phyloP scores from a whole-genome alignment of 1,140 invertebrate genomes.

The Chrysopa pallens region DNA sequence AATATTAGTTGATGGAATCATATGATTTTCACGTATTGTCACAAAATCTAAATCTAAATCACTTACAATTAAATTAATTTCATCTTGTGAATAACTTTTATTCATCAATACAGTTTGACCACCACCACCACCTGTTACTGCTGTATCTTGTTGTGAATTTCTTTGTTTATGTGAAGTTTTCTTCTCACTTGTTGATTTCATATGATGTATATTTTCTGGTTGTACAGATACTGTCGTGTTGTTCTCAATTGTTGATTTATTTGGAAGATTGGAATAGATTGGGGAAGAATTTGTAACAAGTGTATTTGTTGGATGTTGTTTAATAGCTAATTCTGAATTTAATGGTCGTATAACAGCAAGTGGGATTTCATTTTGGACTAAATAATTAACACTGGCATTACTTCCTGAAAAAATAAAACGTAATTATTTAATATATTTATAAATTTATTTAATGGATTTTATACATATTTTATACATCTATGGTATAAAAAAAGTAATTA shows the following conservation, averaged over 20 bases:
- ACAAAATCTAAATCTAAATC: constrained; percentile 20
- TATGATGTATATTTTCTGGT: background rate
- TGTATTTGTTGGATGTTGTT: background rate
- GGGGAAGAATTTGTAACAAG: constrained; percentile 6
- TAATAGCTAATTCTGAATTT: background rate
- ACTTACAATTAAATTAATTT: constrained; percentile 6
- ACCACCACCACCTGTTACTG: background rate
- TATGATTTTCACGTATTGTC: constrained; percentile 13
- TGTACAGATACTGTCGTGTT: background rate
- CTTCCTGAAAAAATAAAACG: constrained; percentile 28
- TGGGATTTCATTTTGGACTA: constrained; percentile 40
- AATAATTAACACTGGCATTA: constrained; percentile 41
- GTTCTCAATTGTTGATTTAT: background rate
- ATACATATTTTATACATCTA: no score
- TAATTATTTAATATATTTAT: no score
- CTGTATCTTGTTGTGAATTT: constrained; percentile 12
- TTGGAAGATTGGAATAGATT: constrained; percentile 18
- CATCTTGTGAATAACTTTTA: background rate
- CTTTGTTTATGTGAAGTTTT: constrained; percentile 5
- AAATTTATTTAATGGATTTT: no score
- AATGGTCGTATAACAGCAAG: constrained; percentile 28
- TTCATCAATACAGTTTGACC: background rate
- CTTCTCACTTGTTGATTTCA: background rate
- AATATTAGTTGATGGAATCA: constrained; percentile 3
- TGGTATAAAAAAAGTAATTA: no score